Conservation (phyloP, 2,888 invertebrate species). For the Dasypogon diadema region DNA sequence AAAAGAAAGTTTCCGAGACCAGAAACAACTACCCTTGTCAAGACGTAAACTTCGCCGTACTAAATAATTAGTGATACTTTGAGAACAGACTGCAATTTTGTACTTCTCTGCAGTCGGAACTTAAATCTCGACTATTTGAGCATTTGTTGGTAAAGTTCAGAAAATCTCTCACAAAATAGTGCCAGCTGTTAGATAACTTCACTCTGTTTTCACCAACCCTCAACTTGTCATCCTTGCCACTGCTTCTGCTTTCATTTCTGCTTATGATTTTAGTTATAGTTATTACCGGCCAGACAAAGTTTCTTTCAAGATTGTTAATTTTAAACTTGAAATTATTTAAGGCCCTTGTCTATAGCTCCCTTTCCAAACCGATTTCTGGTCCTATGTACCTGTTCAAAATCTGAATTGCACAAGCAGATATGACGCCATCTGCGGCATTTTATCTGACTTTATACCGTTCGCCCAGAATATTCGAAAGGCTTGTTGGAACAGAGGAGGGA, state of each 20-base stretch:
- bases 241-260: neutral
- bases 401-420: neutral
- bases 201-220: conserved; percentile 21
- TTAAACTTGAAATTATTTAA: conserved; percentile 47
- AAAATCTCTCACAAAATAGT: conserved; percentile 37
- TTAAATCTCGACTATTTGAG: neutral
- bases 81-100: neutral
- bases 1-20: too few relatives aligned
- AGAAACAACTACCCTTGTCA: too few relatives aligned
- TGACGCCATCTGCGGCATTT: conserved; percentile 42
- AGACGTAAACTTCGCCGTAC: conserved; percentile 29
- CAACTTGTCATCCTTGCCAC: conserved; percentile 22
- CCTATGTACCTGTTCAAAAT: neutral
- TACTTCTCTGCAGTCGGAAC: neutral
- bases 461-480: neutral
- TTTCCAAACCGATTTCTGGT: neutral
- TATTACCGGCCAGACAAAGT: conserved; percentile 46
- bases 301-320: conserved; percentile 45
- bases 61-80: conserved; percentile 21
- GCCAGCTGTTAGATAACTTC: conserved; percentile 46
- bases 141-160: neutral
- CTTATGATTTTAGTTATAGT: conserved; percentile 41
- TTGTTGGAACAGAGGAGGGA: neutral
- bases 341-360: conserved; percentile 8
- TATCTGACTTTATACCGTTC: conserved; percentile 11